A percentile compares a stretch with the other conserved stretches of the same genome.
phyloP scores from a whole-genome alignment of 2,797 vertebrate genomes.

The Bufotes viridis region DNA sequence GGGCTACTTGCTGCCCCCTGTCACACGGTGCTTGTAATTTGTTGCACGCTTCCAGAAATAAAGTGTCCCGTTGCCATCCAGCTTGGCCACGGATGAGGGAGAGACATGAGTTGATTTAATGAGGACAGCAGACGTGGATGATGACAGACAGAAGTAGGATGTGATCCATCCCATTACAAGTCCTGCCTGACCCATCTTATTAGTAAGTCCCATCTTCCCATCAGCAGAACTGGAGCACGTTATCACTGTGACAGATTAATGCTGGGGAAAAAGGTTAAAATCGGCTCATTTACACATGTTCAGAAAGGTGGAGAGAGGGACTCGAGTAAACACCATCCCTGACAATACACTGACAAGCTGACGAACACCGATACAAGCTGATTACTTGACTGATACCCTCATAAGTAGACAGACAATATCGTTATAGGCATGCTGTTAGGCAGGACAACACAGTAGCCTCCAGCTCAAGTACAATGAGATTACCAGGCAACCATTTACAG shows the following conservation, averaged over 20 bases:
- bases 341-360: not conserved
- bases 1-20: slow-evolving; percentile 10
- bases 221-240: slow-evolving; percentile 27
- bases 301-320: not conserved
- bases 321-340: not conserved
- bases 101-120: slow-evolving; percentile 45
- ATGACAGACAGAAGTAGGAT: slow-evolving; percentile 44
- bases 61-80: slow-evolving; percentile 15
- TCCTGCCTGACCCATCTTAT: slow-evolving; percentile 33
- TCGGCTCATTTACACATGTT: slow-evolving; percentile 26
- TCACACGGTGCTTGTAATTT: slow-evolving; percentile 11
- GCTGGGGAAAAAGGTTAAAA: slow-evolving; percentile 24
- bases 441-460: not conserved
- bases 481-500: not conserved
- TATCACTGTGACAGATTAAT: slow-evolving; percentile 37
- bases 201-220: slow-evolving; percentile 8
- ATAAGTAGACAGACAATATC: not conserved
- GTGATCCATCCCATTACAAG: not conserved
- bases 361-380: not conserved
- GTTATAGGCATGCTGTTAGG: not conserved
- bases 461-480: not conserved
- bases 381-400: not conserved
- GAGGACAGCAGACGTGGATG: slow-evolving; percentile 32
- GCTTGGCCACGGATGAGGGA: not conserved
- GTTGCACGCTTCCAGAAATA: slow-evolving; percentile 27